These are phyloP conservation scores for Aphelenchoides bicaudatus DNA, from an alignment of 2,888 invertebrate species.

Conservation along the genomic window DNA sequence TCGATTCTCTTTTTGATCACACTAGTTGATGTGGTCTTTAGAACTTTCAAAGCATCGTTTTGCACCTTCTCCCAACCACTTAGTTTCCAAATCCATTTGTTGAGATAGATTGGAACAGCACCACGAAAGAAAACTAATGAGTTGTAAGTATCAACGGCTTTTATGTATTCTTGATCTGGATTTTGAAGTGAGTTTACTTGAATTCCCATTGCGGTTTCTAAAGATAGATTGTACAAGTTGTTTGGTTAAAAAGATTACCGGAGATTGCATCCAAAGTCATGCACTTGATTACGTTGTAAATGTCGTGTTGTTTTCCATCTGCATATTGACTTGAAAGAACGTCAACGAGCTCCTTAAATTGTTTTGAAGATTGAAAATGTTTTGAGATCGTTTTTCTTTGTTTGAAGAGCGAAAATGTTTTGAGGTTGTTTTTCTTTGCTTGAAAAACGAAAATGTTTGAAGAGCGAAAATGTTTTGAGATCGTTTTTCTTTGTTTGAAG, in stretches of 20 bases:
- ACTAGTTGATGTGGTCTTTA: slow-evolving; percentile 11
- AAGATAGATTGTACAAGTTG: slow-evolving; percentile 9
- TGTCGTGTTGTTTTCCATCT: slow-evolving; percentile 1
- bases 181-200: slow-evolving; percentile 12
- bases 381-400: too few relatives aligned
- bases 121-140: slow-evolving; percentile 8
- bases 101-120: slow-evolving; percentile 11
- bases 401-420: too few relatives aligned
- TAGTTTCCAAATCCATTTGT: background rate
- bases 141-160: slow-evolving; percentile 11
- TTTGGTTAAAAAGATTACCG: too few relatives aligned
- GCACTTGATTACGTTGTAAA: slow-evolving; percentile 10
- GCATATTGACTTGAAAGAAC: background rate
- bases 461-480: too few relatives aligned
- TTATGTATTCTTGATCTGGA: slow-evolving; percentile 9
- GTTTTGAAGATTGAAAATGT: too few relatives aligned
- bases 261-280: slow-evolving; percentile 12
- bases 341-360: slow-evolving; percentile 11
- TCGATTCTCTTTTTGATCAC: slow-evolving; percentile 13
- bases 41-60: slow-evolving; percentile 14
- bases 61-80: slow-evolving; percentile 10
- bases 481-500: too few relatives aligned
- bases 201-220: slow-evolving; percentile 61
- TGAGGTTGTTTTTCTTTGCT: too few relatives aligned
- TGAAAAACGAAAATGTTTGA: too few relatives aligned